A percentile compares a stretch with the other conserved stretches of the same genome.
These are phyloP conservation scores for Alligator mississippiensis DNA, from an alignment of 2,113 vertebrate species.

Conservation along the genomic window DNA sequence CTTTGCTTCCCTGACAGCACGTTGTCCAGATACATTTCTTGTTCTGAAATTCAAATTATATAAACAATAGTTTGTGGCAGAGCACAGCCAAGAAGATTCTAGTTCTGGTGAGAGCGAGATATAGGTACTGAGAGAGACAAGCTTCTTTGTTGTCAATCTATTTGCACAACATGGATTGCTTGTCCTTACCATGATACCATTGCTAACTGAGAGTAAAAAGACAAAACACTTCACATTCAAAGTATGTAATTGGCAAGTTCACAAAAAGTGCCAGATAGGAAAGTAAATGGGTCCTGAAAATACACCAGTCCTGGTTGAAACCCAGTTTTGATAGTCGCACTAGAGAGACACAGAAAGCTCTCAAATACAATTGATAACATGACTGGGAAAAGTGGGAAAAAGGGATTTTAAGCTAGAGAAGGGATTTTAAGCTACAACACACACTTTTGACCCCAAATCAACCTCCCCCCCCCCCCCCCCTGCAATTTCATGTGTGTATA, in stretches of 20 bases:
- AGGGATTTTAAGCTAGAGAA: neutral
- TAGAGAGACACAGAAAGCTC: neutral
- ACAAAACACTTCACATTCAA: neutral
- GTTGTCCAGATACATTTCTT: neutral
- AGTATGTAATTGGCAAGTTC: neutral
- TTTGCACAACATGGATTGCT: neutral
- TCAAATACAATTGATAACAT: neutral
- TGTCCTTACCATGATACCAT: too few relatives aligned
- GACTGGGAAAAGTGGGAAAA: neutral
- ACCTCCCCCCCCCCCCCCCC: too few relatives aligned
- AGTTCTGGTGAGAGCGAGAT: neutral
- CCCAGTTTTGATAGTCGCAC: too few relatives aligned
- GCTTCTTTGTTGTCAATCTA: neutral
- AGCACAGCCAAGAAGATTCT: neutral
- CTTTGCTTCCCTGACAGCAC: neutral
- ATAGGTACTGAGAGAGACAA: neutral
- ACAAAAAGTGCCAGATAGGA: neutral
- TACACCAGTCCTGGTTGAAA: too few relatives aligned
- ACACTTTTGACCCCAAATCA: too few relatives aligned
- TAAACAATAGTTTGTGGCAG: neutral
- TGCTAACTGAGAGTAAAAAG: neutral
- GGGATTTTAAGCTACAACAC: too few relatives aligned
- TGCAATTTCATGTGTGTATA: too few relatives aligned
- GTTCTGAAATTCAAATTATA: neutral
- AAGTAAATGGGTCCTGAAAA: too few relatives aligned